phyloP scores from a whole-genome alignment of 2,113 vertebrate species.

The Synchiropus splendidus region DNA sequence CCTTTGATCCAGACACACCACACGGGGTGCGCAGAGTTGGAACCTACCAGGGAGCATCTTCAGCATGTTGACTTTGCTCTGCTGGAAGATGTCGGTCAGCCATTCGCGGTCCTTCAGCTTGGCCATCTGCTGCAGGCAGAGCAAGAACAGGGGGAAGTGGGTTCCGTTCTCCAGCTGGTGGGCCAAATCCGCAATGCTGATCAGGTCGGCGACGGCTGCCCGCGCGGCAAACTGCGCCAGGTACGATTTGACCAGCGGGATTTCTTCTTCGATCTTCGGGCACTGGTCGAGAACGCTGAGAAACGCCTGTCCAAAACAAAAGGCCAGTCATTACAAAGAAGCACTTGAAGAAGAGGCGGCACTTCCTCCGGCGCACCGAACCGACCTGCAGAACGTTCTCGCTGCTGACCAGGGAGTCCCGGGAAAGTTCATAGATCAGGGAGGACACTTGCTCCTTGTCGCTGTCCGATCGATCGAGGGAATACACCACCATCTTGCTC shows the following conservation, averaged over 20 bases:
- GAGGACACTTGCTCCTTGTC: slow-evolving; percentile 86
- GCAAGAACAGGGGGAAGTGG: slow-evolving; percentile 95
- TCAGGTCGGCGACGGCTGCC: slow-evolving; percentile 83
- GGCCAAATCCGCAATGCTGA: slow-evolving; percentile 88
- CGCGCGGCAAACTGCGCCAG: slow-evolving; percentile 94
- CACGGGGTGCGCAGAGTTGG: accelerated
- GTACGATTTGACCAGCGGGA: slow-evolving; percentile 95
- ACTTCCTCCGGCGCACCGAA: background rate
- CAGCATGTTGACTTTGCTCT: slow-evolving; percentile 97
- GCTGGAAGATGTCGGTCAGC: slow-evolving; percentile 93
- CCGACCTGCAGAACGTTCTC: slow-evolving; percentile 91
- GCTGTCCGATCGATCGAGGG: slow-evolving; percentile 85
- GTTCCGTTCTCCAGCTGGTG: slow-evolving; percentile 91
- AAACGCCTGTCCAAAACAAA: slow-evolving; percentile 69
- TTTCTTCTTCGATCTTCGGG: slow-evolving; percentile 90
- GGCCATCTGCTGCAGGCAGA: slow-evolving; percentile 94
- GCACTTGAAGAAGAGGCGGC: too few species aligned
- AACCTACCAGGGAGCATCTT: slow-evolving; percentile 95
- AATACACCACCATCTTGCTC: slow-evolving; percentile 84
- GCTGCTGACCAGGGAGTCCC: slow-evolving; percentile 82
- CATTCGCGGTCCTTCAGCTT: slow-evolving; percentile 92
- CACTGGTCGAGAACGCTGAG: slow-evolving; percentile 89
- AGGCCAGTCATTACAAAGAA: background rate
- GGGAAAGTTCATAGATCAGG: slow-evolving; percentile 82
- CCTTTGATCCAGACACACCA: background rate